These are phyloP conservation scores for Nannoperca australis DNA, from an alignment of 2,797 vertebrate species.

Conservation along the genomic window DNA sequence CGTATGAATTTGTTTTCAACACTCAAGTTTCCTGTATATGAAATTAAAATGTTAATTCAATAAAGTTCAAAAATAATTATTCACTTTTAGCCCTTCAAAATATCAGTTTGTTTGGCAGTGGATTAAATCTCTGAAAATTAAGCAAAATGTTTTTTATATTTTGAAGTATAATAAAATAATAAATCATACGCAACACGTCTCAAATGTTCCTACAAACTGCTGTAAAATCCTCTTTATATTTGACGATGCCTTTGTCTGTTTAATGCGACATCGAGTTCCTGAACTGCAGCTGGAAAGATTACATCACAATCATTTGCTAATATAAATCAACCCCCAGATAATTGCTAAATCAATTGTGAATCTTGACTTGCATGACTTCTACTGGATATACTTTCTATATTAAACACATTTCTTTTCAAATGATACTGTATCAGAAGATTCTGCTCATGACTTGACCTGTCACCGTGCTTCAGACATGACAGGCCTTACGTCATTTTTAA, in stretches of 20 bases:
- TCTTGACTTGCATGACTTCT: neutral
- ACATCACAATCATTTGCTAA: neutral
- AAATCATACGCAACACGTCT: neutral
- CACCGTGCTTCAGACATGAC: constrained; percentile 1
- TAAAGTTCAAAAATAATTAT: neutral
- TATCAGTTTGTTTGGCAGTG: neutral
- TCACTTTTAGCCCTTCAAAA: neutral
- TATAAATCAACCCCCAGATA: neutral
- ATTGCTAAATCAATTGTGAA: neutral
- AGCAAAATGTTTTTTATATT: neutral
- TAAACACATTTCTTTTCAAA: neutral
- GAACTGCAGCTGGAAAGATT: neutral
- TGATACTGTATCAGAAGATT: neutral
- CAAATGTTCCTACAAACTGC: neutral
- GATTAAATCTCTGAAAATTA: neutral
- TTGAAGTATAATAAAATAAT: neutral
- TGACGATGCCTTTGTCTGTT: neutral
- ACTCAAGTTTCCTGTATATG: neutral
- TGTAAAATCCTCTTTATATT: neutral
- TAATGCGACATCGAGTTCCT: neutral
- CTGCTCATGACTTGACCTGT: neutral
- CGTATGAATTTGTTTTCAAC: neutral
- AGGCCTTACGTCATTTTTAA: constrained; percentile 6
- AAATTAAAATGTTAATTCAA: neutral
- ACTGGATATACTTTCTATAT: neutral